phyloP scores from a whole-genome alignment of 2,113 vertebrate species.

The Plotosus lineatus region DNA sequence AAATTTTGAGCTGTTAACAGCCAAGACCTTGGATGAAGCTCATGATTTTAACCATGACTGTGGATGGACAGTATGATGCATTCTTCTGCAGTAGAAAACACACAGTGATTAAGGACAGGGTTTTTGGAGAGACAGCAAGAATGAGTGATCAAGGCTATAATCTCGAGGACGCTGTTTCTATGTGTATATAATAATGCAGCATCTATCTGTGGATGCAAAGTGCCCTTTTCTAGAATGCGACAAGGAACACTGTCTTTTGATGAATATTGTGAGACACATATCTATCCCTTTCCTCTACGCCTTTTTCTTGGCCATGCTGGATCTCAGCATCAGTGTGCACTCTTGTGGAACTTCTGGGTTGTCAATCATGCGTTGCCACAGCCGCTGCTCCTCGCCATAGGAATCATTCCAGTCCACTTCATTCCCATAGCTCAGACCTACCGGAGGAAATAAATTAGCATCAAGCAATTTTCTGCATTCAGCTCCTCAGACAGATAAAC shows the following conservation, averaged over 20 bases:
- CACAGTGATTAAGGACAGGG: neutral
- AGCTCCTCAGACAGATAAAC: neutral
- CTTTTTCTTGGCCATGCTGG: conserved; percentile 85
- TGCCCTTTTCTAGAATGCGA: conserved; percentile 40
- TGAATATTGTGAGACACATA: conserved; percentile 45
- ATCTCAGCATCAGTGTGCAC: conserved; percentile 88
- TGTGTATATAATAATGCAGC: conserved; percentile 3
- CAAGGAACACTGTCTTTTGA: conserved; percentile 18
- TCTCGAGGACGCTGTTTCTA: neutral
- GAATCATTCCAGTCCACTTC: conserved; percentile 96
- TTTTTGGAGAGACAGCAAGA: neutral
- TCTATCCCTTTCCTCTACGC: conserved; percentile 55
- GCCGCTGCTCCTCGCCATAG: conserved; percentile 84
- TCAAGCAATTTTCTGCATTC: neutral
- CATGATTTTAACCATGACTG: neutral
- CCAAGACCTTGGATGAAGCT: neutral
- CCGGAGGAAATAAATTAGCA: conserved; percentile 11
- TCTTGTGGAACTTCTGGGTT: conserved; percentile 85
- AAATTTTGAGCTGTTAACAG: neutral
- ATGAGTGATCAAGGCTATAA: conserved; percentile 12
- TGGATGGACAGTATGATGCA: conserved; percentile 6
- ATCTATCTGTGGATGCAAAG: conserved; percentile 21
- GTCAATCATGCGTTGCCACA: conserved; percentile 93
- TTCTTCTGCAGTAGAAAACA: conserved; percentile 15
- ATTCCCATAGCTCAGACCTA: conserved; percentile 88